Evolutionary conservation across 1,140 invertebrate genomes (phyloP), one percentile per base, ranked within the genome.

Genomic region (Dendroctonus valens): DNA sequence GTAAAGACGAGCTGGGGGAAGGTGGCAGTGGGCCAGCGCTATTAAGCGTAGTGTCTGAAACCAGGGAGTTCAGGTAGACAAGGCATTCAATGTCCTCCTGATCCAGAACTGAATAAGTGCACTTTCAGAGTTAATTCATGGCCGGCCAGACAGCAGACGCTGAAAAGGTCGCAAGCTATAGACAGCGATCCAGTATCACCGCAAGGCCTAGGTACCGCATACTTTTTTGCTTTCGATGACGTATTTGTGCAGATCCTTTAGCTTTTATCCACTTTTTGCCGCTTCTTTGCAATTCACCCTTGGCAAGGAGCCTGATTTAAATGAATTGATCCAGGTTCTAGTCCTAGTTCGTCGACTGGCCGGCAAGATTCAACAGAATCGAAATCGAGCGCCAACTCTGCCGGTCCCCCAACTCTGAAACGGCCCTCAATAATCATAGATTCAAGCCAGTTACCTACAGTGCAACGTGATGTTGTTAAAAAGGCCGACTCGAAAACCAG

Each of bases 391-490:
- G 72, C 67, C 11, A 67, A 66, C 6, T 66, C 73, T 7, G 14
- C 58, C 51, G 67, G 74, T 61, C 68, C 60, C 78, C 67, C 70
- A 60, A 69, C 65, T 77, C 67, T 70, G 77, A 81, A 79, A 69
- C 76, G 81, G 62, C 82, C 82, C 0, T 82, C 81, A 6, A 84
- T 84, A 52, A 78, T 83, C 61, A 78, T 83, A 62, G 82, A 83
- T 77, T 83, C 82, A 0, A 83, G 82, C 26, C 81, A 83, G 68
- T 76, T 84, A 69, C 82, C 82, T 11, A 65, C 53, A 39, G 76
- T 82, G 3, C 81, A 81, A 65, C 64, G 67, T 61, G 74, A 75
- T 72, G 73, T n/a, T n/a, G n/a, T 82, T 72, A 64, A 79, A 78
- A 65, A 81, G 79, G 70, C 79, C 71, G 69, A 79, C 71, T 72